Percentiles rank a stretch among this genome's conserved stretches.
These are phyloP conservation scores for Agrilus cyanescens DNA, from an alignment of 2,888 invertebrate species.

Conservation along the genomic window DNA sequence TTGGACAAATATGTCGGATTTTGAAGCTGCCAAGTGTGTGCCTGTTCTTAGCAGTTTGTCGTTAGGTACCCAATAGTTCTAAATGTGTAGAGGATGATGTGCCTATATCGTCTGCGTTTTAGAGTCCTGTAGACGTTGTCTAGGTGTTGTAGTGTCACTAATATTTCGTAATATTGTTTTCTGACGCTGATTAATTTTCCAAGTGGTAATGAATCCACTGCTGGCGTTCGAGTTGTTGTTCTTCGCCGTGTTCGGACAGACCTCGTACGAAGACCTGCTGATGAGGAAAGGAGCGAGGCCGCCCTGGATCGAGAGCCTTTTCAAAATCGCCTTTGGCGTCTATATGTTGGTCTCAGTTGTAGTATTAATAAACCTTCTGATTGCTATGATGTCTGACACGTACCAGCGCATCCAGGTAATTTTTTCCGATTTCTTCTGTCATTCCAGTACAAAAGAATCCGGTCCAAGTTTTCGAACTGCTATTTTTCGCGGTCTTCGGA, in stretches of 20 bases:
- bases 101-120: constrained; percentile 1
- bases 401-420: constrained; percentile 97
- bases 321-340: constrained; percentile 88
- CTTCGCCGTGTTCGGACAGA: constrained; percentile 96
- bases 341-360: constrained; percentile 97
- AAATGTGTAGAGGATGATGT: background rate
- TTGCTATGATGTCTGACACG: constrained; percentile 99
- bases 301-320: constrained; percentile 73
- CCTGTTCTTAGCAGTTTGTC: too few relatives aligned
- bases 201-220: constrained; percentile 77
- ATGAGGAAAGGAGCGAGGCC: constrained; percentile 41
- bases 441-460: constrained; percentile 85
- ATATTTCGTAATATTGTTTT: constrained; percentile 2
- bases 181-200: constrained; percentile 20
- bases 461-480: constrained; percentile 87
- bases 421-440: constrained; percentile 42
- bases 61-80: too few relatives aligned
- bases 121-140: constrained; percentile 4
- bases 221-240: constrained; percentile 95
- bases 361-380: constrained; percentile 95
- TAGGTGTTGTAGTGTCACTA: constrained; percentile 10
- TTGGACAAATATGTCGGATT: too few relatives aligned
- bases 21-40: too few relatives aligned
- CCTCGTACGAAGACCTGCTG: constrained; percentile 66
- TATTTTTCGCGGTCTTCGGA: constrained; percentile 98